phyloP scores from a whole-genome alignment of 2,113 vertebrate genomes.

The Paratilapia polleni region DNA sequence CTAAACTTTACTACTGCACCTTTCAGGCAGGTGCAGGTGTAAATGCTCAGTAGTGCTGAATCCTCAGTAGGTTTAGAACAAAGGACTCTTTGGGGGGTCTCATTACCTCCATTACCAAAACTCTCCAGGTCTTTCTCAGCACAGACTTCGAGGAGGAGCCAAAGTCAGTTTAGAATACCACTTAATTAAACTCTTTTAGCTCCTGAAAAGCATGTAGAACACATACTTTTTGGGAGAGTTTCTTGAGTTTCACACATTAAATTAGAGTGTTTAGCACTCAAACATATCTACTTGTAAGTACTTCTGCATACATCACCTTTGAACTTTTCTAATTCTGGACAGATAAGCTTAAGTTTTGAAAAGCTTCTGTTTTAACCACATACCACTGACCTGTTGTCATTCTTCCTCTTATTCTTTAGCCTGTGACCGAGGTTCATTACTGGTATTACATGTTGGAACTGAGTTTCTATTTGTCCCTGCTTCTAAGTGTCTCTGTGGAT shows the following conservation, averaged over 20 bases:
- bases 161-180: background rate
- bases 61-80: background rate
- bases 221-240: background rate
- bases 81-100: conserved; percentile 3
- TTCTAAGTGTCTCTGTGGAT: conserved; percentile 89
- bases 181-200: background rate
- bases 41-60: conserved; percentile 7
- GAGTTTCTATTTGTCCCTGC: conserved; percentile 89
- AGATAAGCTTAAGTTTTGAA: background rate
- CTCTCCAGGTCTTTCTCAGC: background rate
- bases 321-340: background rate
- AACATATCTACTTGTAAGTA: background rate
- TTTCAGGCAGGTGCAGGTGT: background rate
- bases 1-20: background rate
- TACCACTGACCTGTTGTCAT: background rate
- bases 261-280: background rate
- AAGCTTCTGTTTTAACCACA: background rate
- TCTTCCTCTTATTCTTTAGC: conserved; percentile 72
- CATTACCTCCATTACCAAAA: background rate
- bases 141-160: background rate
- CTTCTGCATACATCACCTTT: background rate
- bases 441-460: conserved; percentile 92
- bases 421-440: conserved; percentile 80
- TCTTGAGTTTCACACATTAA: background rate
- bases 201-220: background rate